These are phyloP conservation scores for Pomatostomus ruficeps DNA, from an alignment of 2,113 vertebrate species.

Conservation along the genomic window DNA sequence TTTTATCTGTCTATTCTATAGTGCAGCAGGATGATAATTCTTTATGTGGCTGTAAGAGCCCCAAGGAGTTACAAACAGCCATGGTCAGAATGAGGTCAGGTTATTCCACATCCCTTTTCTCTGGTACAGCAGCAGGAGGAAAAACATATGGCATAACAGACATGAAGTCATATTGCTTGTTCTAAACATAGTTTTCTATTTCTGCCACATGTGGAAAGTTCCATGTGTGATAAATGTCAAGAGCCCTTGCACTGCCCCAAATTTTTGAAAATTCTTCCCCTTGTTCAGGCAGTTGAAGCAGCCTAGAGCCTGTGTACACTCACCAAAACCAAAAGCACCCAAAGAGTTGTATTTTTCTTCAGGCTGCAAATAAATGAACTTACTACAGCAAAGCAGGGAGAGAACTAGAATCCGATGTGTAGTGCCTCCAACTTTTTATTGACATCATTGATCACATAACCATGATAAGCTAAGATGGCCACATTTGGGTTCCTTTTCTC, in stretches of 20 bases:
- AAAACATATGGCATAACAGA: constrained; percentile 57
- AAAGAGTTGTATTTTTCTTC: background rate
- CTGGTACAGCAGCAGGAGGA: constrained; percentile 26
- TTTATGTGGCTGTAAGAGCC: background rate
- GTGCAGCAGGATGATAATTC: background rate
- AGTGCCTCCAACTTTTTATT: background rate
- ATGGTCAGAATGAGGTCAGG: constrained; percentile 15
- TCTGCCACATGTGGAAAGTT: constrained; percentile 37
- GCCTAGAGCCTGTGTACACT: too few relatives aligned
- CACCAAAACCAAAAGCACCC: too few relatives aligned
- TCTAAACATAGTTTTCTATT: constrained; percentile 44
- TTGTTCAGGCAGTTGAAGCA: background rate
- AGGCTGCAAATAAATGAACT: background rate
- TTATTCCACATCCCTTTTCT: background rate
- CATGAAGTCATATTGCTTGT: constrained; percentile 41
- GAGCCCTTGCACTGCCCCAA: background rate
- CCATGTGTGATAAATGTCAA: constrained; percentile 17
- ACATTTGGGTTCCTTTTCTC: background rate
- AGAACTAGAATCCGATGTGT: background rate
- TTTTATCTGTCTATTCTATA: background rate
- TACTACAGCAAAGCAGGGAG: background rate
- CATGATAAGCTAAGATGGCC: background rate
- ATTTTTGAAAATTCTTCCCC: background rate
- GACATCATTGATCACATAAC: background rate
- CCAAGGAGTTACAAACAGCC: constrained; percentile 13